Conservation (phyloP, 2,113 vertebrate species). For the Origma solitaria region DNA sequence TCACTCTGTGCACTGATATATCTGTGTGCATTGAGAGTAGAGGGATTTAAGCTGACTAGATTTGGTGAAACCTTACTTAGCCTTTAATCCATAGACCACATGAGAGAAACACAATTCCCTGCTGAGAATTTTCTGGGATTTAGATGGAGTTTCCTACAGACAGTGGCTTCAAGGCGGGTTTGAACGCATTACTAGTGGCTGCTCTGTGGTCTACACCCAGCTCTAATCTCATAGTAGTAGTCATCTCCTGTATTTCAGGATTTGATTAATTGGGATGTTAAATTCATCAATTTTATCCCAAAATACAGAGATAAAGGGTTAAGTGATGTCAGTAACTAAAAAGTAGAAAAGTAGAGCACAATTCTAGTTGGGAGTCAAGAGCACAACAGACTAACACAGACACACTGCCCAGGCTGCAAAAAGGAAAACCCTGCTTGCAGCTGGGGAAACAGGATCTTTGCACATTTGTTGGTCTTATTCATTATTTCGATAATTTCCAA, state of each 20-base stretch:
- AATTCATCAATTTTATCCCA: background rate
- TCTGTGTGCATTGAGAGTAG: background rate
- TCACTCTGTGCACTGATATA: background rate
- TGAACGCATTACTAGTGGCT: background rate
- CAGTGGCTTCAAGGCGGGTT: background rate
- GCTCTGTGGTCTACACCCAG: background rate
- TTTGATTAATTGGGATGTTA: background rate
- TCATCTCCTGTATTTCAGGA: background rate
- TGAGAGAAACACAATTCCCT: background rate
- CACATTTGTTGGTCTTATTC: background rate
- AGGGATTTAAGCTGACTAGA: background rate
- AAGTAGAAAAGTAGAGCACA: background rate
- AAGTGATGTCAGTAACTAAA: background rate
- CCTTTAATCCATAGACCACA: background rate
- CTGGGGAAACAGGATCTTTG: background rate
- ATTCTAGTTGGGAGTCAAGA: background rate
- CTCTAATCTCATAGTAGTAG: background rate
- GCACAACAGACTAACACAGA: background rate
- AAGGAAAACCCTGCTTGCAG: background rate
- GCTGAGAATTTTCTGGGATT: background rate
- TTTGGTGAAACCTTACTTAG: background rate
- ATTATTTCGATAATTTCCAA: background rate
- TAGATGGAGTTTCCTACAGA: background rate
- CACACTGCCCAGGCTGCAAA: background rate
- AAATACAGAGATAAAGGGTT: background rate